A percentile compares a stretch with the other conserved stretches of the same genome.
phyloP scores from a whole-genome alignment of 2,888 invertebrate genomes.

The Calameuta pallipes region DNA sequence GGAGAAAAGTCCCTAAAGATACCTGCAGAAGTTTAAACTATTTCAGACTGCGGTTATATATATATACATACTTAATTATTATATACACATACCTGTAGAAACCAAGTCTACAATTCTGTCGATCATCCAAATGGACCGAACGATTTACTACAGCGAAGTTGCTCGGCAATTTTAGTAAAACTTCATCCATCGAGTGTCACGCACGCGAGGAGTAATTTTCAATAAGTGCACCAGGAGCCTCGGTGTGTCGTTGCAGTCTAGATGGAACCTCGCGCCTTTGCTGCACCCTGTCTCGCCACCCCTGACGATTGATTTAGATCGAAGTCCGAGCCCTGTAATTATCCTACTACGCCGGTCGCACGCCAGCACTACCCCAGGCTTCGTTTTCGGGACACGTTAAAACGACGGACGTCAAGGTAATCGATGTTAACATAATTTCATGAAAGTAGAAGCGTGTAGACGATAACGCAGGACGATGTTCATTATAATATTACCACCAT shows the following conservation, averaged over 20 bases:
- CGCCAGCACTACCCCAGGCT: conserved; percentile 47
- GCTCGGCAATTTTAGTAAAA: neutral
- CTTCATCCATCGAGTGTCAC: neutral
- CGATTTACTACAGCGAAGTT: neutral
- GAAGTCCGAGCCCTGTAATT: conserved; percentile 54
- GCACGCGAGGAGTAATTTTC: conserved; percentile 54
- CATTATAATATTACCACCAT: conserved; percentile 11
- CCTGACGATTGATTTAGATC: conserved; percentile 55
- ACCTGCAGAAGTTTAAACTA: neutral
- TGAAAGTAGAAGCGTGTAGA: conserved; percentile 1
- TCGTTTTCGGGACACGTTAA: conserved; percentile 28
- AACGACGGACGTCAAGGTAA: conserved; percentile 28
- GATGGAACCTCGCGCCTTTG: neutral
- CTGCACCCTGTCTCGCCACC: conserved; percentile 19
- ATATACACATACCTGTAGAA: neutral
- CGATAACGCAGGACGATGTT: neutral
- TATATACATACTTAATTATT: neutral
- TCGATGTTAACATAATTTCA: conserved; percentile 20
- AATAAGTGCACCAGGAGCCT: conserved; percentile 40
- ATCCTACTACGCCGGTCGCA: conserved; percentile 48
- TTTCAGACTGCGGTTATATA: neutral
- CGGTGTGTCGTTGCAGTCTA: neutral
- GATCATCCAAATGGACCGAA: neutral
- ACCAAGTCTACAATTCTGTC: neutral
- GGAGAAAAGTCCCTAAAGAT: neutral